Conservation (phyloP, 2,888 invertebrate species). For the Melolontha melolontha region DNA sequence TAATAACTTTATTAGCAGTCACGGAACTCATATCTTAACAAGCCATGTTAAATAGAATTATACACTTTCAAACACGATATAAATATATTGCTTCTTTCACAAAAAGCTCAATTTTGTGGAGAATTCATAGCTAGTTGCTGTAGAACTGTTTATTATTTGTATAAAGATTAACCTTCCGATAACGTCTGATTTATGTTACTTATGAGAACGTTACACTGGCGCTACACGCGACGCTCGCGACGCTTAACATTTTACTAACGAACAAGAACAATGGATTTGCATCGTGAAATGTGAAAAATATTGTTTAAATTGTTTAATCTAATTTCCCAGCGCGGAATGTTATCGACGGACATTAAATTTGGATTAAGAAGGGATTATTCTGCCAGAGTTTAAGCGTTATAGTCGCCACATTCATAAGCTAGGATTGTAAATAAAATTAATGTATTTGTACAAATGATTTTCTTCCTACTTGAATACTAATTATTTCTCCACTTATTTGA, state of each 20-base stretch:
- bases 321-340: constrained; percentile 21
- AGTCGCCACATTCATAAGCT: no score
- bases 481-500: no score
- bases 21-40: constrained; percentile 63
- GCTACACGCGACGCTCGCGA: constrained; percentile 50
- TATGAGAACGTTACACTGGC: constrained; percentile 46
- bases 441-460: no score
- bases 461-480: no score
- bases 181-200: constrained; percentile 52
- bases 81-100: constrained; percentile 58
- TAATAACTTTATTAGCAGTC: constrained; percentile 60
- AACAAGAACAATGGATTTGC: background rate
- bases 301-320: constrained; percentile 29
- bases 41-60: constrained; percentile 64
- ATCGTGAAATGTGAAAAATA: constrained; percentile 8
- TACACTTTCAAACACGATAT: constrained; percentile 64
- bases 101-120: constrained; percentile 48
- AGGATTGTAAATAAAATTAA: no score
- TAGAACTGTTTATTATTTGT: constrained; percentile 64
- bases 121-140: constrained; percentile 58
- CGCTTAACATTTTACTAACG: constrained; percentile 23
- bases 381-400: no score
- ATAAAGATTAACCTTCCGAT: constrained; percentile 59
- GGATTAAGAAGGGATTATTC: constrained; percentile 23
- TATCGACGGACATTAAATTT: constrained; percentile 33